Base-by-base conservation (phyloP, 2,888 invertebrate species). In the Eucriotettix oculatus region DNA sequence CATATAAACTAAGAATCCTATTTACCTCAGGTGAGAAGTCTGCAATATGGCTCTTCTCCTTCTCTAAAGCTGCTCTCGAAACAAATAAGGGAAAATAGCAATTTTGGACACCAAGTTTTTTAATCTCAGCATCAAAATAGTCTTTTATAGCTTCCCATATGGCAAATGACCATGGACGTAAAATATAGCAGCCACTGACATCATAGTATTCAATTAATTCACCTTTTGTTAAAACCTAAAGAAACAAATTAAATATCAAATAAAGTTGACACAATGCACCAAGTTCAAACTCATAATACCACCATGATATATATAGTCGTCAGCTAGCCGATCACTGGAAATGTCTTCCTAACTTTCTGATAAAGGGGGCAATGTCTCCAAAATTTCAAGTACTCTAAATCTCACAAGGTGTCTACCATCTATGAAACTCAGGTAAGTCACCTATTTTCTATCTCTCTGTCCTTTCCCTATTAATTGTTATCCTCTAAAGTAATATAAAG, bases 151-250 rank as follows among this genome's bases (percentile, higher is more conserved):
- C 71, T 70, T 98, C 96, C 99, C 99, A 99, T 68, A 99, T 90
- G 61, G 89, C 82, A 75, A 84, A 99, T 12, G 97, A 87, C 97
- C 98, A 98, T 11, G 96, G 98, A 17, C 98, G 85, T 58, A 99
- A 81, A 68, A 99, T 94, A 74, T 99, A 99, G 74, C 99, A 99
- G 0, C 99, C 99, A 58, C 96, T 96, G 9, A 99, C 95, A 74
- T 99, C 97, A 72, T 99, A 99, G 76, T 99, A 99, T 72, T 99
- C 98, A 60, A 99, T 98, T 83, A 99, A 83, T 75, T 99, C 98
- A 54, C 95, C 86, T 73, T 93, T 93, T 0, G 89, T 90, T 63
- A 87, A 80, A 10, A 86, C 82, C 76, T 80, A 60, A 54, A 54
- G 48, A 48, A 48, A 48, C 10, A 48, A n/a, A 48, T 48, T 12